Percentiles rank a stretch among this genome's conserved stretches.
Conservation (phyloP, 2,797 vertebrate genomes). For the Toxotes lorentzi region DNA sequence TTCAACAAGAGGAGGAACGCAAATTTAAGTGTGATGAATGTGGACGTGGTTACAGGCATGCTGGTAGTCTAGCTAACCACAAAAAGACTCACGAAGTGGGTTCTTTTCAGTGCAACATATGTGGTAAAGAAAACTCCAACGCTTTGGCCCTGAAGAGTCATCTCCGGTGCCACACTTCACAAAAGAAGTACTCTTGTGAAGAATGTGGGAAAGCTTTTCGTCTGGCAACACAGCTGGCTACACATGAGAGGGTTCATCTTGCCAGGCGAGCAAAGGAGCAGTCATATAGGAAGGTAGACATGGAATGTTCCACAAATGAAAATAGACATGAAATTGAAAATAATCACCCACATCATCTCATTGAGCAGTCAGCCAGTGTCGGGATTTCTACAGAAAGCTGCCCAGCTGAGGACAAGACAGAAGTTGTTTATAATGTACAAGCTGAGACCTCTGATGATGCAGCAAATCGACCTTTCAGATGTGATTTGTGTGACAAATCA, state of each 20-base stretch:
- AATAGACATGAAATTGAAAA: slow-evolving; percentile 43
- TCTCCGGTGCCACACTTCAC: slow-evolving; percentile 88
- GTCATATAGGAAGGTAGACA: slow-evolving; percentile 54
- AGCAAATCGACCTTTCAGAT: slow-evolving; percentile 81
- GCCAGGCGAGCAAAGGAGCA: slow-evolving; percentile 66
- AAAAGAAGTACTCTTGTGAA: slow-evolving; percentile 86
- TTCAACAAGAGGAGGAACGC: slow-evolving; percentile 80
- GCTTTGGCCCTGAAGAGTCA: slow-evolving; percentile 91
- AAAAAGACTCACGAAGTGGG: slow-evolving; percentile 90
- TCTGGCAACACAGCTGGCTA: slow-evolving; percentile 85
- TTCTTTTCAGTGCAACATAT: slow-evolving; percentile 88
- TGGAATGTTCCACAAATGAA: slow-evolving; percentile 50
- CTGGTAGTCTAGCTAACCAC: slow-evolving; percentile 91
- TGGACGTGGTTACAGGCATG: slow-evolving; percentile 89
- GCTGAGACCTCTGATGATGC: slow-evolving; percentile 77
- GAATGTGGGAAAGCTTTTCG: slow-evolving; percentile 88
- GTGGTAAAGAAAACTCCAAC: slow-evolving; percentile 89
- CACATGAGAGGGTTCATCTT: slow-evolving; percentile 83
- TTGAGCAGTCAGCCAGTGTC: slow-evolving; percentile 38
- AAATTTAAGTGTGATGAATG: slow-evolving; percentile 90
- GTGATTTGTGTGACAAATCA: slow-evolving; percentile 85
- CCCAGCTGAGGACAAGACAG: slow-evolving; percentile 57
- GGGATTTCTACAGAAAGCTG: slow-evolving; percentile 61
- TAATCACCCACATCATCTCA: slow-evolving; percentile 33
- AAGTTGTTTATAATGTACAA: slow-evolving; percentile 48